Base-by-base conservation (phyloP, 2,888 invertebrate genomes). In the Diabrotica balteata region DNA sequence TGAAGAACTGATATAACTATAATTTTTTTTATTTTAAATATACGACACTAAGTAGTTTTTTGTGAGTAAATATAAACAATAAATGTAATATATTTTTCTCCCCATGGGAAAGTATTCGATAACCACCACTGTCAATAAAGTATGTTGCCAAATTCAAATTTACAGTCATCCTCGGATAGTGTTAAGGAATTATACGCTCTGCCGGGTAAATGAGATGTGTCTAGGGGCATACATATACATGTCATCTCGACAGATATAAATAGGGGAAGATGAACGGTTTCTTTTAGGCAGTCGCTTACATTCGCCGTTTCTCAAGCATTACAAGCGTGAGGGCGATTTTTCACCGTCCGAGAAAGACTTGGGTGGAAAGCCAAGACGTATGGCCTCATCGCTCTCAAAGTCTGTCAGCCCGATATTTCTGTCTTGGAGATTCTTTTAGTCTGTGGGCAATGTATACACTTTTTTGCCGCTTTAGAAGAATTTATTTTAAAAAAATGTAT, bases 121-220 rank as follows among this genome's bases (percentile, higher is more conserved):
- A 32, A 32, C 32, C 32, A 32, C 32, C 32, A 32, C 32, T 32
- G 32, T 32, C 79, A 75, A 80, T 61, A 65, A 65, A 54, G 57
- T 49, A 52, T 77, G 76, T 75, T 76, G 80, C 80, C 80, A 80
- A 81, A 82, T 80, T 80, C 81, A 81, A 81, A 83, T 82, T 82
- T 83, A 83, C 82, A 81, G 77, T 59, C 79, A 81, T 80, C 82
- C 80, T 80, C 78, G 77, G 78, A 85, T 85, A 86, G 86, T 86
- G 86, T 85, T 84, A 83, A 84, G 84, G 85, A 86, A 86, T 86
- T 86, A 86, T 86, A 84, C 85, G 70, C 63, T 66, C 63, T 61
- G 54, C 43, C 54, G 68, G 63, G 63, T 68, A 72, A 73, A 72
- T 73, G 72, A 74, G 74, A 74, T 66, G 86, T 86, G 86, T 85